Evolutionary conservation across 2,797 vertebrate species (phyloP).

Genomic region (Aphelocoma californica): DNA sequence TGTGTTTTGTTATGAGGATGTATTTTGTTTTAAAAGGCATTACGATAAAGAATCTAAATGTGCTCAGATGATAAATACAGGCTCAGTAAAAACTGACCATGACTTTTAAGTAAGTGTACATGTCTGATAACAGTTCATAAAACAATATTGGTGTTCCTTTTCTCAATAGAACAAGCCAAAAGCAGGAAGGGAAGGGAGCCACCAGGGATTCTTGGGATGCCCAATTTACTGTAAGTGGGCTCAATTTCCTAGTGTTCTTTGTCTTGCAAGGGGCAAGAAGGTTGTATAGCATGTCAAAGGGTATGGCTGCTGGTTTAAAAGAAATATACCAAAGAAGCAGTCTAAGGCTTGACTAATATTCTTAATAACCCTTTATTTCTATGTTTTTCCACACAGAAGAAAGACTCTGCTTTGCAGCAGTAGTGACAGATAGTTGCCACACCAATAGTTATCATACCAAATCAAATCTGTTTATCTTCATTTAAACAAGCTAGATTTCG

Average conservation of each 20-base stretch:
- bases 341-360: background rate
- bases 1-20: background rate
- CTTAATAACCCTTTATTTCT: background rate
- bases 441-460: slow-evolving; percentile 58
- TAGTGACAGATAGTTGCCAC: slow-evolving; percentile 56
- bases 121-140: slow-evolving; percentile 38
- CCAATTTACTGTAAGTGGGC: background rate
- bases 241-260: background rate
- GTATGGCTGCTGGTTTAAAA: background rate
- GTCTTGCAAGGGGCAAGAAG: background rate
- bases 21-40: slow-evolving; percentile 2
- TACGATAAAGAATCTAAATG: background rate
- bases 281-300: accelerated
- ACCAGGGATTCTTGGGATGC: background rate
- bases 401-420: background rate
- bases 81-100: background rate
- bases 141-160: slow-evolving; percentile 51
- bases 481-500: slow-evolving; percentile 63
- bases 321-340: background rate
- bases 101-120: slow-evolving; percentile 10
- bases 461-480: slow-evolving; percentile 54
- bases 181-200: slow-evolving; percentile 29
- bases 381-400: background rate
- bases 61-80: background rate
- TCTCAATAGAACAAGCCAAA: slow-evolving; percentile 19